Percentiles rank a stretch among this genome's conserved stretches.
These are phyloP conservation scores for Aporrectodea caliginosa DNA, from an alignment of 1,140 invertebrate species.

Conservation along the genomic window DNA sequence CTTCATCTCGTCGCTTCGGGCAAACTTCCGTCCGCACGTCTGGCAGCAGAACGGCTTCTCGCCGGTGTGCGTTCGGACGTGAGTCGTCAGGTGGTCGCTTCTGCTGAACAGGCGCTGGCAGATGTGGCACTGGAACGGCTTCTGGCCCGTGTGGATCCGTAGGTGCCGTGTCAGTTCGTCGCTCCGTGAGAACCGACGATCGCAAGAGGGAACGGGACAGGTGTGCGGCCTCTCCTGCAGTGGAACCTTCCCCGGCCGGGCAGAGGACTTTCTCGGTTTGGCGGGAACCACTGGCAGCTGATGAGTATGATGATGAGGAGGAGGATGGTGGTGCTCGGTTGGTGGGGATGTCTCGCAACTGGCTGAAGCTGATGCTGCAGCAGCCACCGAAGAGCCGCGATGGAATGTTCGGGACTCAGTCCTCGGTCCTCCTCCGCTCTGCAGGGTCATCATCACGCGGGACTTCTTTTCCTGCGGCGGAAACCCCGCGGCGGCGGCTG, in stretches of 20 bases:
- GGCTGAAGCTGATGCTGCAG: too few relatives aligned
- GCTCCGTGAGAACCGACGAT: constrained; percentile 4
- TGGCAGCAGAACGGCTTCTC: constrained; percentile 99
- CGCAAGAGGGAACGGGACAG: constrained; percentile 14
- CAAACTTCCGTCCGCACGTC: constrained; percentile 96
- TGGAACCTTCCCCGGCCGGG: neutral
- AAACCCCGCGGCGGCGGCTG: too few relatives aligned
- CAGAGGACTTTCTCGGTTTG: too few relatives aligned
- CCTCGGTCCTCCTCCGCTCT: too few relatives aligned
- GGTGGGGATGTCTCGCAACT: too few relatives aligned
- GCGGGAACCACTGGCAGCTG: too few relatives aligned
- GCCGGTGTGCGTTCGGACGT: constrained; percentile 56
- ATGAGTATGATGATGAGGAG: too few relatives aligned
- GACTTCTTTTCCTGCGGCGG: too few relatives aligned
- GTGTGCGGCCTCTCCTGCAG: constrained; percentile 13
- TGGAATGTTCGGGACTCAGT: too few relatives aligned
- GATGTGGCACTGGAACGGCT: constrained; percentile 96
- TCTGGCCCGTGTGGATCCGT: constrained; percentile 90
- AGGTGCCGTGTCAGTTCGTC: constrained; percentile 23
- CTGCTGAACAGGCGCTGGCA: constrained; percentile 97
- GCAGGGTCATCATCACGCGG: too few relatives aligned
- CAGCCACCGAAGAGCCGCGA: too few relatives aligned
- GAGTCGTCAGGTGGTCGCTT: constrained; percentile 62
- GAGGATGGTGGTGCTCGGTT: too few relatives aligned
- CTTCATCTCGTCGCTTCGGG: constrained; percentile 97